Evolutionary conservation across 2,113 vertebrate species (phyloP).

Genomic region (Ameiurus melas): DNA sequence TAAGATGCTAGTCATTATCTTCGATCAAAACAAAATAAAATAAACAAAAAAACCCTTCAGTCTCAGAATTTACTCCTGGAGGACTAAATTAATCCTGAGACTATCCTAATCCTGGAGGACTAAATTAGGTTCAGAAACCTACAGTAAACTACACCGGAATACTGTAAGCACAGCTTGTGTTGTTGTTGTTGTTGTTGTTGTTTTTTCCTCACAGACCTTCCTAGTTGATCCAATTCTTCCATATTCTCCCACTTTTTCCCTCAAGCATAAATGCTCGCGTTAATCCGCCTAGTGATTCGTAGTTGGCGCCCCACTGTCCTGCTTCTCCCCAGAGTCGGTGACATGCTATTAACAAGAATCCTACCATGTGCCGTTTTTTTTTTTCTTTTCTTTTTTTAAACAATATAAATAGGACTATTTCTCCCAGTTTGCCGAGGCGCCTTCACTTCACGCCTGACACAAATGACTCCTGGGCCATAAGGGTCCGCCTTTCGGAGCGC

Average conservation of each 20-base stretch:
- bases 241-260: neutral
- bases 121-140: neutral
- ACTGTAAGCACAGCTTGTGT: neutral
- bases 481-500: slow-evolving; percentile 77
- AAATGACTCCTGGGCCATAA: slow-evolving; percentile 65
- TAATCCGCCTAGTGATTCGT: slow-evolving; percentile 23
- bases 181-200: neutral
- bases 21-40: neutral
- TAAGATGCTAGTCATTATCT: neutral
- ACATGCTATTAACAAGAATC: slow-evolving; percentile 6
- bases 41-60: neutral
- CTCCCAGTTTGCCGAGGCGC: slow-evolving; percentile 75
- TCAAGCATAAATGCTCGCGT: neutral
- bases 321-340: neutral
- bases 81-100: neutral
- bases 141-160: neutral
- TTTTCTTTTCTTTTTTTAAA: slow-evolving; percentile 55
- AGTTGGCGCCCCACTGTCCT: neutral
- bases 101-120: neutral
- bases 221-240: slow-evolving; percentile 17
- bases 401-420: slow-evolving; percentile 64
- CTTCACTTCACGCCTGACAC: slow-evolving; percentile 26
- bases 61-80: neutral
- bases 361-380: slow-evolving; percentile 32
- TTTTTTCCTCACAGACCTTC: slow-evolving; percentile 22